phyloP scores from a whole-genome alignment of 2,888 invertebrate genomes.

The Eurytoma californica region DNA sequence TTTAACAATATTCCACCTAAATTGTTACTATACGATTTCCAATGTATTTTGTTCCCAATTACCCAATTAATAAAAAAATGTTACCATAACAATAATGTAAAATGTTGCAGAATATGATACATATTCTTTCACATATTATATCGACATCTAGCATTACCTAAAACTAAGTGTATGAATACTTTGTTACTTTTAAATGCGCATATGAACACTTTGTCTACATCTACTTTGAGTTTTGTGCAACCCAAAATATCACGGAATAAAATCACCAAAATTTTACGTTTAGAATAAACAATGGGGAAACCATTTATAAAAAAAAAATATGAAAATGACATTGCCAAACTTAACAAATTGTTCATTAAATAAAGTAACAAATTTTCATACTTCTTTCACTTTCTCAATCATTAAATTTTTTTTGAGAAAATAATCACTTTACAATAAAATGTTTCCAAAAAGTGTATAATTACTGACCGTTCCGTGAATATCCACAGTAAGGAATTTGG shows the following conservation, averaged over 20 bases:
- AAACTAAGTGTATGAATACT: not conserved
- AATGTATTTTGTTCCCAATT: not conserved
- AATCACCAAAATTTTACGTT: no score
- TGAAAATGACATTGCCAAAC: not conserved
- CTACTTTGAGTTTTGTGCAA: no score
- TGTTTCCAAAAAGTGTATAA: constrained; percentile 61
- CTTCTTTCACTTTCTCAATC: not conserved
- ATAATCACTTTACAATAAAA: constrained; percentile 13
- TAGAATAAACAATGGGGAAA: no score
- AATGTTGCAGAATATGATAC: constrained; percentile 43
- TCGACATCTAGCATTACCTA: not conserved
- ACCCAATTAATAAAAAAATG: constrained; percentile 30
- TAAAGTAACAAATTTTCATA: constrained; percentile 33
- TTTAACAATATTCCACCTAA: constrained; percentile 22
- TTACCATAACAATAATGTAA: constrained; percentile 55
- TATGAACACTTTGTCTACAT: not conserved
- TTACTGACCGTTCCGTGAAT: constrained; percentile 69
- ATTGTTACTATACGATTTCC: constrained; percentile 10
- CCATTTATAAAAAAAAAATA: no score
- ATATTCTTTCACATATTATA: constrained; percentile 32
- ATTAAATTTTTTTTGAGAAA: not conserved
- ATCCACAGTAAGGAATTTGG: constrained; percentile 70
- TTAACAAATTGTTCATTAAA: not conserved
- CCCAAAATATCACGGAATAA: no score
- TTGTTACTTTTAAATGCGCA: constrained; percentile 29